Conservation (phyloP, 1,140 invertebrate species). For the Dreissena rostriformis region DNA sequence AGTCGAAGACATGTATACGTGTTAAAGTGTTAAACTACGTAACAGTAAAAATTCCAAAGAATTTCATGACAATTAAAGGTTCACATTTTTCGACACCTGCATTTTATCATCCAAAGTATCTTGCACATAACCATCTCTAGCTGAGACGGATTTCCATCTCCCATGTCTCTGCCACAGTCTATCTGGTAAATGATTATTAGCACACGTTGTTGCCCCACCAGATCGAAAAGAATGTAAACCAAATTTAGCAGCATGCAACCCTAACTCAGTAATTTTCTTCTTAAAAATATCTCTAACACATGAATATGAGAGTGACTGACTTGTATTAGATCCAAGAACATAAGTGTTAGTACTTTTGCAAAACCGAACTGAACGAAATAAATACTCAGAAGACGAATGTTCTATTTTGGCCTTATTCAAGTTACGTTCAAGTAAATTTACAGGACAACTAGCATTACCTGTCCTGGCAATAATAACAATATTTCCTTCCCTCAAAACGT, state of each 20-base stretch:
- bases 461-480: constrained; percentile 1
- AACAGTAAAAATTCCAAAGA: neutral
- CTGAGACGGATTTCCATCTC: constrained; percentile 20
- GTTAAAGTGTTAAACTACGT: neutral
- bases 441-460: constrained; percentile 4
- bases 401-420: neutral
- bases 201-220: constrained; percentile 5
- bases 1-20: no score
- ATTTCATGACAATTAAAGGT: neutral
- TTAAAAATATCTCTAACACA: constrained; percentile 15
- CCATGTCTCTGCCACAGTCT: constrained; percentile 37
- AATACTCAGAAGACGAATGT: constrained; percentile 3
- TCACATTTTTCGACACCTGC: constrained; percentile 19
- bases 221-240: constrained; percentile 46
- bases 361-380: constrained; percentile 16
- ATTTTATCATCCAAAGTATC: constrained; percentile 3
- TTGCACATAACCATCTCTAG: constrained; percentile 31
- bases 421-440: neutral
- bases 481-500: constrained; percentile 15
- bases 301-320: constrained; percentile 23
- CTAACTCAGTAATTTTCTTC: constrained; percentile 16
- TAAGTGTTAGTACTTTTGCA: neutral
- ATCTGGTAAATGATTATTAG: constrained; percentile 10
- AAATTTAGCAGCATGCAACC: constrained; percentile 29
- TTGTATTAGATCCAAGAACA: neutral